A percentile compares a stretch with the other conserved stretches of the same genome.
Conservation (phyloP, 2,888 invertebrate species). For the Drosophila tripunctata region DNA sequence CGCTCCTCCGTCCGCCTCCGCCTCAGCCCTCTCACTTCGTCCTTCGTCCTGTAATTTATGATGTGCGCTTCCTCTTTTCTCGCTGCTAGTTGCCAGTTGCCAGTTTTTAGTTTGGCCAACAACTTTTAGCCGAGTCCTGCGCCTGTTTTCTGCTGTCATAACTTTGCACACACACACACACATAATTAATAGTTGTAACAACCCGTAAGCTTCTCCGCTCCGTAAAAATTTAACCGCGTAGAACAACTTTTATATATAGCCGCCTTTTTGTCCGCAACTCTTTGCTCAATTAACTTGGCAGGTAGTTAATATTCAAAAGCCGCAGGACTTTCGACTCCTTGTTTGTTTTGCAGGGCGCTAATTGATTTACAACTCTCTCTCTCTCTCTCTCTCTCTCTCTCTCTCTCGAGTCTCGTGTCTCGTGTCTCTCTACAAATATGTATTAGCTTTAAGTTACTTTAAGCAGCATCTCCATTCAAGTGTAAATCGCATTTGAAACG, state of each 20-base stretch:
- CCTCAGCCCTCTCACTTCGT: not conserved
- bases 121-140: conserved; percentile 40
- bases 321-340: conserved; percentile 38
- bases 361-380: conserved; percentile 66
- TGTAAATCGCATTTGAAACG: conserved; percentile 42
- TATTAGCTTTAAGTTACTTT: conserved; percentile 40
- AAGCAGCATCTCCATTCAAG: conserved; percentile 36
- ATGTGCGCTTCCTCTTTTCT: conserved; percentile 71
- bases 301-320: conserved; percentile 82
- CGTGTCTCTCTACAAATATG: not conserved
- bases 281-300: conserved; percentile 83
- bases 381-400: not conserved
- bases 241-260: conserved; percentile 62
- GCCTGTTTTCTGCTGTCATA: conserved; percentile 82
- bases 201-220: conserved; percentile 41
- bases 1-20: conserved; percentile 61
- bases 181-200: conserved; percentile 82
- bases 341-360: conserved; percentile 54
- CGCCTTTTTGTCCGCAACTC: conserved; percentile 58
- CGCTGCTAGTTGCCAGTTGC: conserved; percentile 50
- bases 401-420: not conserved
- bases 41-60: conserved; percentile 66
- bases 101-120: conserved; percentile 22
- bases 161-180: conserved; percentile 71
- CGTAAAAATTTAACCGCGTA: conserved; percentile 49